Percentiles rank a stretch among this genome's conserved stretches.
phyloP scores from a whole-genome alignment of 2,888 invertebrate species.

The Zonitis immaculata region DNA sequence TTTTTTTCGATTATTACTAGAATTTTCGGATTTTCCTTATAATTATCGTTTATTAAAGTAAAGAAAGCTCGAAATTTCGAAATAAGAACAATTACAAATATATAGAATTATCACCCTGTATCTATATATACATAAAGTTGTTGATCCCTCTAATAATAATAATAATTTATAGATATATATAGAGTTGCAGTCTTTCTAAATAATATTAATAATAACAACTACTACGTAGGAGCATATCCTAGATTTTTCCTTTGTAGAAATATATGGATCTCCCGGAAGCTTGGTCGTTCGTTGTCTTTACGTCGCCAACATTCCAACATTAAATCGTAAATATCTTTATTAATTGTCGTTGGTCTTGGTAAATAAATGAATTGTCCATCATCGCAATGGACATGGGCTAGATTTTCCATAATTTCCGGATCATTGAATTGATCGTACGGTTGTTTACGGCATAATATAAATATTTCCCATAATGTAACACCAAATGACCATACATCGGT shows the following conservation, averaged over 20 bases:
- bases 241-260: slow-evolving; percentile 72
- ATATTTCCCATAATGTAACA: slow-evolving; percentile 82
- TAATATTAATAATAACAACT: slow-evolving; percentile 15
- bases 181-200: slow-evolving; percentile 42
- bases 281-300: slow-evolving; percentile 68
- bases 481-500: slow-evolving; percentile 91
- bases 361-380: slow-evolving; percentile 59
- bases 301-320: slow-evolving; percentile 84
- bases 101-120: slow-evolving; percentile 47
- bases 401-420: slow-evolving; percentile 74
- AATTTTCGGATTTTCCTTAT: slow-evolving; percentile 11
- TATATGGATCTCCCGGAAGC: slow-evolving; percentile 76
- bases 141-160: slow-evolving; percentile 40
- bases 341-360: slow-evolving; percentile 61
- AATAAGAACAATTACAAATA: slow-evolving; percentile 20
- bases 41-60: background rate
- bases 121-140: slow-evolving; percentile 46
- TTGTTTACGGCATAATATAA: slow-evolving; percentile 69
- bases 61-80: background rate
- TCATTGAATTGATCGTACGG: slow-evolving; percentile 75
- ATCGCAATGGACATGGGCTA: slow-evolving; percentile 65
- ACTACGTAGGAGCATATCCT: slow-evolving; percentile 55
- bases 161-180: slow-evolving; percentile 24
- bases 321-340: slow-evolving; percentile 78
- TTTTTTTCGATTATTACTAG: no score